Evolutionary conservation across 1,140 invertebrate genomes (phyloP), one percentile per base, ranked within the genome.

Genomic region (Octopus bimaculoides): DNA sequence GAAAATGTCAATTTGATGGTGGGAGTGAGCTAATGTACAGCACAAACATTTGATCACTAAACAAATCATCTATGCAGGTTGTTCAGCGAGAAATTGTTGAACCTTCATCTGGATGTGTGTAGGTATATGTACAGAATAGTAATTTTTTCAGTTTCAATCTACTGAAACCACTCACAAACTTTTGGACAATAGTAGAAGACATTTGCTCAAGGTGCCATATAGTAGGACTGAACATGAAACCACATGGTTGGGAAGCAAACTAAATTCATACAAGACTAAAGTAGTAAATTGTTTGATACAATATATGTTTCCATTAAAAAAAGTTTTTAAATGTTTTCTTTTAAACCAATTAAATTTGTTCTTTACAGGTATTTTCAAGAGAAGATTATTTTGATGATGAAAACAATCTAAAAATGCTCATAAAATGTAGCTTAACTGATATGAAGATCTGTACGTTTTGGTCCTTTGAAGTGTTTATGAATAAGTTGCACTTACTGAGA

Each of bases 321-420:
- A 61, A 12, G 14, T 12, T 12, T 17, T 71, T 5, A 10, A 71
- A 71, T 12, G 6, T 71, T 6, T 10, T 71, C 7, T 9, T 12
- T 12, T 71, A 10, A 10, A 14, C 6, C 6, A 10, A n/a, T n/a
- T n/a, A 71, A 71, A n/a, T 71, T 71, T 71, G 17, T 17, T 10
- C 26, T 71, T 71, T 71, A n/a, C 66, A 71, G 66, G 66, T 71
- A n/a, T 71, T 71, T 71, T 71, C 66, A n/a, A 14, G 66, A 71
- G 66, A 71, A n/a, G 66, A 71, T 71, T 71, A 14, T 71, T 20
- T 71, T 71, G 14, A 6, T 71, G 66, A 71, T 14, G 8, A 6
- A 8, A 71, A 71, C 26, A 71, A 71, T 6, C 26, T 71, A 14
- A n/a, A 20, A n/a, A 71, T 20, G 26, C 7, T 71, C 17, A 20